Percentiles rank a stretch among this genome's conserved stretches.
These are phyloP conservation scores for Schizaphis graminum DNA, from an alignment of 2,888 invertebrate species.

Conservation along the genomic window DNA sequence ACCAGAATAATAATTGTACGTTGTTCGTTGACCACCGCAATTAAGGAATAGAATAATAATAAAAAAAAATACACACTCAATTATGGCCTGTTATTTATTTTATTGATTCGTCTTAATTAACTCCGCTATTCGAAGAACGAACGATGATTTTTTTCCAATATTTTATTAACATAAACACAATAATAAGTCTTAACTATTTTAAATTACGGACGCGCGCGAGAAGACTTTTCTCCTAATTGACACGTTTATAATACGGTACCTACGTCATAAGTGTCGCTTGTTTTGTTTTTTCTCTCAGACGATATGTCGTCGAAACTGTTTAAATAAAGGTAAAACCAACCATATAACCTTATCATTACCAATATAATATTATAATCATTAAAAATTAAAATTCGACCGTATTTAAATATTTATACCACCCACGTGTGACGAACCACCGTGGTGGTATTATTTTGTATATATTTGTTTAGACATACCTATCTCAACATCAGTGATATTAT, in stretches of 20 bases:
- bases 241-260: background rate
- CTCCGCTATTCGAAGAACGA: background rate
- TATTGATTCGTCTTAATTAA: conserved; percentile 30
- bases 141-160: background rate
- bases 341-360: background rate
- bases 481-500: no score
- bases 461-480: background rate
- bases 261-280: background rate
- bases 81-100: conserved; percentile 17
- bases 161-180: background rate
- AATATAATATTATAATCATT: background rate
- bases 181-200: background rate
- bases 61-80: background rate
- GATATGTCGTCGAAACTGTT: background rate
- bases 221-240: background rate
- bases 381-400: background rate
- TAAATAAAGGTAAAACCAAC: background rate
- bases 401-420: background rate
- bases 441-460: background rate
- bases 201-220: background rate
- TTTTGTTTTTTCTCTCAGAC: background rate
- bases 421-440: background rate
- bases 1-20: background rate
- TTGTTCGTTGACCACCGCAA: background rate
- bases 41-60: background rate